A percentile compares a stretch with the other conserved stretches of the same genome.
phyloP scores from a whole-genome alignment of 2,113 vertebrate species.

The Paramisgurnus dabryanus region DNA sequence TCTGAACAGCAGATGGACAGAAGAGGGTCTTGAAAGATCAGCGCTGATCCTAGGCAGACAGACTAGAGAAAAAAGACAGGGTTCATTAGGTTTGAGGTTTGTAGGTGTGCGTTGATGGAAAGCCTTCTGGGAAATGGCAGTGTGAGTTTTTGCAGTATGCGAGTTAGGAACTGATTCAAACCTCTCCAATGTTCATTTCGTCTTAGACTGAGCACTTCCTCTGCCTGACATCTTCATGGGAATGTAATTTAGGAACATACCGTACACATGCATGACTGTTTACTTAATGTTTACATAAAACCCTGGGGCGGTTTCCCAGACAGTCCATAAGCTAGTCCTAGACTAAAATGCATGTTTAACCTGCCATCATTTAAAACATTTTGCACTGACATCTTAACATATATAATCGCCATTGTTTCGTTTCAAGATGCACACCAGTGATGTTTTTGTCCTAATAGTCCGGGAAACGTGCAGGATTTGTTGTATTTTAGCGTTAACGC shows the following conservation, averaged over 20 bases:
- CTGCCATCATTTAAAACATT: no score
- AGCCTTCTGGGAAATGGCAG: slow-evolving; percentile 36
- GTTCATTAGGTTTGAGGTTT: slow-evolving; percentile 16
- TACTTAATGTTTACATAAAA: neutral
- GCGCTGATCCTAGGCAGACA: slow-evolving; percentile 26
- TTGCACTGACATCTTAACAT: no score
- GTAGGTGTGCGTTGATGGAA: slow-evolving; percentile 45
- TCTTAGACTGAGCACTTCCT: slow-evolving; percentile 39
- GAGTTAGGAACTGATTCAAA: slow-evolving; percentile 27
- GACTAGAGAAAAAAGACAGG: slow-evolving; percentile 28
- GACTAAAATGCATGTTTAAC: no score
- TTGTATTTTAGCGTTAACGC: neutral
- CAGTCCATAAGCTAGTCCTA: no score
- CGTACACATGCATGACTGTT: neutral
- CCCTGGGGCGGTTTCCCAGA: no score
- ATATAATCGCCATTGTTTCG: no score
- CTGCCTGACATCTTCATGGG: slow-evolving; percentile 22
- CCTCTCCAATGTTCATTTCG: slow-evolving; percentile 25
- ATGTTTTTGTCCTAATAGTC: no score
- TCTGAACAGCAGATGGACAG: slow-evolving; percentile 49
- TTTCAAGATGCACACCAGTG: no score
- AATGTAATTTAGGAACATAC: slow-evolving; percentile 41
- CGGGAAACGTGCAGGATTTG: neutral
- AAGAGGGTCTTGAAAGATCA: slow-evolving; percentile 32
- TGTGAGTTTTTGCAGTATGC: slow-evolving; percentile 22